A percentile compares a stretch with the other conserved stretches of the same genome.
phyloP scores from a whole-genome alignment of 2,888 invertebrate species.

The Meiosimyza platycephala region DNA sequence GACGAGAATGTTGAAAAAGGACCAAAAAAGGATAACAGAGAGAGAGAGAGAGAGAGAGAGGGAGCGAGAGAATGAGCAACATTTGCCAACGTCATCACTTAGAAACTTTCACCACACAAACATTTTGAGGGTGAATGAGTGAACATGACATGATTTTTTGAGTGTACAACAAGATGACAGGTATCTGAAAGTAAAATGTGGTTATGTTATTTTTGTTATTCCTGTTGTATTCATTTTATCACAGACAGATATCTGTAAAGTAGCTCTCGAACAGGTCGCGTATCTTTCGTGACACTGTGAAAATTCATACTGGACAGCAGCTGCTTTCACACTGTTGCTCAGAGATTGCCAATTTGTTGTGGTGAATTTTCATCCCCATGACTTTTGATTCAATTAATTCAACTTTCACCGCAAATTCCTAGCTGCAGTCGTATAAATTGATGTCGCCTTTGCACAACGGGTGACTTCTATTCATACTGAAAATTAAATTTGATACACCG shows the following conservation, averaged over 20 bases:
- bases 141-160: not conserved
- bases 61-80: not conserved
- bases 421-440: not conserved
- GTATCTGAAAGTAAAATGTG: no score
- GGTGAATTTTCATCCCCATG: not conserved
- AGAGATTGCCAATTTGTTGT: not conserved
- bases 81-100: not conserved
- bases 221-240: no score
- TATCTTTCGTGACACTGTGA: not conserved
- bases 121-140: slow-evolving; percentile 4
- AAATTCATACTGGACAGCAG: not conserved
- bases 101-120: not conserved
- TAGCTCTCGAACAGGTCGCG: not conserved
- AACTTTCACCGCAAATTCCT: not conserved
- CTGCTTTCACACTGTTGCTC: not conserved
- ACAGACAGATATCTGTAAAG: not conserved
- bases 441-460: not conserved
- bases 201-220: not conserved
- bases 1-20: slow-evolving; percentile 47
- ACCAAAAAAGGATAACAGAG: not conserved
- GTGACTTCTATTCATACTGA: not conserved
- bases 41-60: slow-evolving; percentile 6
- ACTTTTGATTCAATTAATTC: not conserved
- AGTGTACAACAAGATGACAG: not conserved
- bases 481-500: not conserved